A percentile compares a stretch with the other conserved stretches of the same genome.
These are phyloP conservation scores for Pelosia muscerda DNA, from an alignment of 2,888 invertebrate genomes.

Conservation along the genomic window DNA sequence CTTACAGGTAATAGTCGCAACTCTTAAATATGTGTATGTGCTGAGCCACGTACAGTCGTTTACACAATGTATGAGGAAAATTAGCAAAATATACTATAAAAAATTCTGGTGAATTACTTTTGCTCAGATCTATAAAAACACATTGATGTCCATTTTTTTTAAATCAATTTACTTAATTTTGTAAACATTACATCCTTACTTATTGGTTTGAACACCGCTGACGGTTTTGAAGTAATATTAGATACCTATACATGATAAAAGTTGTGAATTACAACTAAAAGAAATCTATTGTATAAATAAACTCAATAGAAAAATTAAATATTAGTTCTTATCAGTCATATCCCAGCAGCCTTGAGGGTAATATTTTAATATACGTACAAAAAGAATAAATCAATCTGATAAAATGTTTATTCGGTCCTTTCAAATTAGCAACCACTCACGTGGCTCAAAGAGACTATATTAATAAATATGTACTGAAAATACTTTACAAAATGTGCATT, in stretches of 20 bases:
- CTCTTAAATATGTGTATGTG: constrained; percentile 42
- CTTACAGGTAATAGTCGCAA: constrained; percentile 25
- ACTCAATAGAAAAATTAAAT: too few relatives aligned
- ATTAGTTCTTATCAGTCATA: too few relatives aligned
- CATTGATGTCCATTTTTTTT: too few relatives aligned
- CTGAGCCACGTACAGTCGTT: constrained; percentile 44
- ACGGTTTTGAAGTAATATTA: too few relatives aligned
- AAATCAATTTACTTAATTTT: too few relatives aligned
- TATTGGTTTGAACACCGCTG: too few relatives aligned
- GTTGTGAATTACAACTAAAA: too few relatives aligned
- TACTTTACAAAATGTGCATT: background rate
- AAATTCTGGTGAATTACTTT: background rate
- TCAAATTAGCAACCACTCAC: background rate
- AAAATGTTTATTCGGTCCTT: background rate
- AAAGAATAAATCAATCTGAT: background rate
- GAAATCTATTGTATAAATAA: background rate
- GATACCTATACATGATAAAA: too few relatives aligned
- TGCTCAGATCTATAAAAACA: background rate
- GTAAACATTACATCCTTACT: too few relatives aligned
- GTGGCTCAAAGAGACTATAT: too few relatives aligned
- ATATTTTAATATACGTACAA: background rate
- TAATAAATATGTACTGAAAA: too few relatives aligned
- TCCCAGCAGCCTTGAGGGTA: background rate
- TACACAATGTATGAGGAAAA: constrained; percentile 17
- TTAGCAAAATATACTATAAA: background rate